These are phyloP conservation scores for Enteromius paludinosus DNA, from an alignment of 2,797 vertebrate genomes.

Conservation along the genomic window DNA sequence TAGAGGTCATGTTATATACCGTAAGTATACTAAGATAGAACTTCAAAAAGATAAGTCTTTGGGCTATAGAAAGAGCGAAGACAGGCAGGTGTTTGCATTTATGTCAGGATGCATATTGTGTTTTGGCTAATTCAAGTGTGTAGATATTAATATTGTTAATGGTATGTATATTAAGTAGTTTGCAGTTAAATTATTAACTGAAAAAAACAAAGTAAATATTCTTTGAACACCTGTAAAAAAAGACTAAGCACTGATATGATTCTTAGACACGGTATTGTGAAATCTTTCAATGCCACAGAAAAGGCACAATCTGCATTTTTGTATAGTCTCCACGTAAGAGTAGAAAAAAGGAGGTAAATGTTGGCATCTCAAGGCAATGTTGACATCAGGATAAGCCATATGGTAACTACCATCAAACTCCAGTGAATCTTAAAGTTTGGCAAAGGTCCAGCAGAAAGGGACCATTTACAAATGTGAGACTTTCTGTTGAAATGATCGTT, in stretches of 20 bases:
- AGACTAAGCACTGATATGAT: neutral
- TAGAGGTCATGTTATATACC: neutral
- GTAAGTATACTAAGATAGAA: neutral
- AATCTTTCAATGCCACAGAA: slow-evolving; percentile 2
- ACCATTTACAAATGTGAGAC: neutral
- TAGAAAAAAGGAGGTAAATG: slow-evolving; percentile 37
- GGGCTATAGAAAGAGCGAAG: slow-evolving; percentile 1
- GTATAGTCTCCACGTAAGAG: neutral
- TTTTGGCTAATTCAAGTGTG: neutral
- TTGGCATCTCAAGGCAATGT: slow-evolving; percentile 40
- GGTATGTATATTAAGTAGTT: neutral
- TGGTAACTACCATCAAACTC: neutral
- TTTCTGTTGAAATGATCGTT: neutral
- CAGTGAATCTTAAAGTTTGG: neutral
- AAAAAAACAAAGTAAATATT: slow-evolving; percentile 17
- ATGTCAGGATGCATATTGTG: neutral
- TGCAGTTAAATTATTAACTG: neutral
- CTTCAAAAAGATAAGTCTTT: slow-evolving; percentile 17
- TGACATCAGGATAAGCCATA: slow-evolving; percentile 9
- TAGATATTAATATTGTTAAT: slow-evolving; percentile 6
- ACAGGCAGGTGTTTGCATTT: neutral
- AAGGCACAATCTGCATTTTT: slow-evolving; percentile 42
- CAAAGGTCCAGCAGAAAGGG: neutral
- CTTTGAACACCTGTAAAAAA: neutral
- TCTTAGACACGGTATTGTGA: neutral